Percentiles rank a stretch among this genome's conserved stretches.
Evolutionary conservation across 2,888 invertebrate genomes (phyloP).

Genomic region (Drosophila nigritarsus): DNA sequence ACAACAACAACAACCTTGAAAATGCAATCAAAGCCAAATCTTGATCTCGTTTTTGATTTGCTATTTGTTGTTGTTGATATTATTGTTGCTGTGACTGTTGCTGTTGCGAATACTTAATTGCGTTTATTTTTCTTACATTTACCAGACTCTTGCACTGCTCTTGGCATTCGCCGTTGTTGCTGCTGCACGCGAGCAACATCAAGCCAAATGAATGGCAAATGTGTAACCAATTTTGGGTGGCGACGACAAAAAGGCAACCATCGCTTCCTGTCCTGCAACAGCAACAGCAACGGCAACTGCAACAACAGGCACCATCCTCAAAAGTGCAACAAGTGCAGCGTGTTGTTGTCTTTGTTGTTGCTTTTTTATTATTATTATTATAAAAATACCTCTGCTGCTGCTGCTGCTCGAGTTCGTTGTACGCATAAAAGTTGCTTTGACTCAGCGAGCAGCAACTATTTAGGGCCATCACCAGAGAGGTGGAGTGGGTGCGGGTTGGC

Average conservation of each 20-base stretch:
- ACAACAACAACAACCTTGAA: slow-evolving; percentile 72
- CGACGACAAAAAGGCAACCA: slow-evolving; percentile 36
- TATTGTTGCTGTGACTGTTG: slow-evolving; percentile 19
- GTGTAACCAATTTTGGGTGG: slow-evolving; percentile 71
- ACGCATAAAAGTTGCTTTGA: slow-evolving; percentile 67
- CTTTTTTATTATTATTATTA: slow-evolving; percentile 61
- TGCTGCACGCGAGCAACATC: slow-evolving; percentile 70
- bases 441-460: slow-evolving; percentile 52
- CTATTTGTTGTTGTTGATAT: slow-evolving; percentile 15
- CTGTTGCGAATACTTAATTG: slow-evolving; percentile 62
- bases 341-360: slow-evolving; percentile 37
- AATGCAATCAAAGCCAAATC: slow-evolving; percentile 77
- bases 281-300: slow-evolving; percentile 18
- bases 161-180: slow-evolving; percentile 68
- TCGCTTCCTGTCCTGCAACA: slow-evolving; percentile 68
- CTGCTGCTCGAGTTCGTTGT: slow-evolving; percentile 65
- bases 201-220: slow-evolving; percentile 70
- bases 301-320: slow-evolving; percentile 48
- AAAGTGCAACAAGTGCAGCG: slow-evolving; percentile 43
- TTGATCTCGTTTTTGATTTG: slow-evolving; percentile 73
- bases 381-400: slow-evolving; percentile 34
- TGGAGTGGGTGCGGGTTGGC: background rate
- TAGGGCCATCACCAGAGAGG: slow-evolving; percentile 37
- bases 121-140: slow-evolving; percentile 56
- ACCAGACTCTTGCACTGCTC: slow-evolving; percentile 57